Evolutionary conservation across 2,113 vertebrate species (phyloP).

Genomic region (Ailurus styani): DNA sequence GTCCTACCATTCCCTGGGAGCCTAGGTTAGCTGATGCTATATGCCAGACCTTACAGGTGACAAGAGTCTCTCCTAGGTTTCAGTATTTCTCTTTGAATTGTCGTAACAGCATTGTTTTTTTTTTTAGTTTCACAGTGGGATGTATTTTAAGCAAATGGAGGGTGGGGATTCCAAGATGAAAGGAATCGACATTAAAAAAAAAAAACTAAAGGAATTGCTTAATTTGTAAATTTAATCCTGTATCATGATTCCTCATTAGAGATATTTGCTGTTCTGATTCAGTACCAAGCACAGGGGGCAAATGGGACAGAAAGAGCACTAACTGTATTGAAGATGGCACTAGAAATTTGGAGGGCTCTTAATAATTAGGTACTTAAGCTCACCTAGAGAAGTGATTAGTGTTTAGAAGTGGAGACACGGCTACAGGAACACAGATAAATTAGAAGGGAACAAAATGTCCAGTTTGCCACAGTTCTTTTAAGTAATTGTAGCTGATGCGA

Average conservation of each 20-base stretch:
- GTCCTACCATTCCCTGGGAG: slow-evolving; percentile 71
- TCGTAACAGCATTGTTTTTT: slow-evolving; percentile 66
- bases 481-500: background rate
- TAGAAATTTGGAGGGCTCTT: slow-evolving; percentile 75
- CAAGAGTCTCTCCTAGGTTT: slow-evolving; percentile 71
- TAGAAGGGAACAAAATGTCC: slow-evolving; percentile 59
- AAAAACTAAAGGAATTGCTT: slow-evolving; percentile 66
- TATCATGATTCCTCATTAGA: slow-evolving; percentile 70
- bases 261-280: slow-evolving; percentile 71
- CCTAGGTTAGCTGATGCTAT: slow-evolving; percentile 68
- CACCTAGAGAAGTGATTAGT: slow-evolving; percentile 77
- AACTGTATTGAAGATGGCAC: slow-evolving; percentile 74
- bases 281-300: slow-evolving; percentile 72
- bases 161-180: slow-evolving; percentile 59
- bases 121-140: slow-evolving; percentile 56
- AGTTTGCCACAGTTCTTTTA: slow-evolving; percentile 6
- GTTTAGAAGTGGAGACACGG: slow-evolving; percentile 62
- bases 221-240: slow-evolving; percentile 74
- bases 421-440: slow-evolving; percentile 56
- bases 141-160: slow-evolving; percentile 69
- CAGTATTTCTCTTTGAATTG: slow-evolving; percentile 71
- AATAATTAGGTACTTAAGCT: slow-evolving; percentile 75
- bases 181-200: slow-evolving; percentile 49
- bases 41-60: slow-evolving; percentile 77
- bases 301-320: slow-evolving; percentile 75